Conservation (phyloP, 2,888 invertebrate genomes). For the Amiota communis region DNA sequence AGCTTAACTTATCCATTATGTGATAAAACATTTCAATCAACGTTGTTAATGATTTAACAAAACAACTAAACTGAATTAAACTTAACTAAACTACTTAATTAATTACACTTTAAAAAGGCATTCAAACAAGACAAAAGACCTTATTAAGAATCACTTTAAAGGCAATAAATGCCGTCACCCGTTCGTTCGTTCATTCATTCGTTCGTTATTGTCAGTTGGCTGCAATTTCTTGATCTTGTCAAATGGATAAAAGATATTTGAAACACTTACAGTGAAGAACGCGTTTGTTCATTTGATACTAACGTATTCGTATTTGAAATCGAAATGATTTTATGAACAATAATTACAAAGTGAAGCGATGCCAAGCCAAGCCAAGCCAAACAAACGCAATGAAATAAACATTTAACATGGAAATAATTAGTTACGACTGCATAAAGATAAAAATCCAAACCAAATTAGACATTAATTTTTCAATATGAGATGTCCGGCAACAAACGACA, state of each 20-base stretch:
- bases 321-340: constrained; percentile 12
- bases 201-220: no score
- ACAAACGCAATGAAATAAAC: constrained; percentile 29
- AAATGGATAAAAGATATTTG: neutral
- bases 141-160: constrained; percentile 7
- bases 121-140: neutral
- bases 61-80: neutral
- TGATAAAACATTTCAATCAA: no score
- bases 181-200: no score
- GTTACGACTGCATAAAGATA: constrained; percentile 61
- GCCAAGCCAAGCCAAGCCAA: neutral
- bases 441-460: constrained; percentile 62
- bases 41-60: no score
- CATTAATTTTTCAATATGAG: constrained; percentile 54
- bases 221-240: no score
- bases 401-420: constrained; percentile 58
- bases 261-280: constrained; percentile 29
- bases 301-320: constrained; percentile 45
- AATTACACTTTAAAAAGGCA: constrained; percentile 5
- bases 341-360: constrained; percentile 11
- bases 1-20: neutral
- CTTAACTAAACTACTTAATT: neutral
- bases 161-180: neutral
- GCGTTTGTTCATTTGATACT: constrained; percentile 45
- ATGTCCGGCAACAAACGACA: constrained; percentile 19